Evolutionary conservation across 2,113 vertebrate species (phyloP), one percentile per base, ranked within the genome.

Genomic region (Ardeotis arabs): DNA sequence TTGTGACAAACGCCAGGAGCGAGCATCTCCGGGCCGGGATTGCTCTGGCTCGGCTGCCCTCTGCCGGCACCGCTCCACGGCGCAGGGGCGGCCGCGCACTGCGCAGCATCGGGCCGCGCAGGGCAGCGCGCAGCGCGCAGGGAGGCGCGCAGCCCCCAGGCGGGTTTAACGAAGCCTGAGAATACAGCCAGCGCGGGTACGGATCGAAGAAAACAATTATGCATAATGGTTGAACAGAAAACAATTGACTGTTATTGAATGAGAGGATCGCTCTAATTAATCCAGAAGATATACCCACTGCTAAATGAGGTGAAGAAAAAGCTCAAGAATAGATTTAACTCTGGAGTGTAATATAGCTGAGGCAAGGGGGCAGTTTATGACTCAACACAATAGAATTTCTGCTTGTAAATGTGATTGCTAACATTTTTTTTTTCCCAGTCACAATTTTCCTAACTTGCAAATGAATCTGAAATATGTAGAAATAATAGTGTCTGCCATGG

Each of bases 1-100:
- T 87, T 44, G 41, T 44, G 41, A 14, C 41, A 44, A 44, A 44
- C 41, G 41, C 41, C 41, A 44, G 14, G 41, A 44, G 41, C 84
- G 81, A 93, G 95, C n/a, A 94, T 93, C 96, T 76, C 89, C 28
- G 81, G 92, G 92, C 94, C 90, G 82, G 97, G 97, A 98, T 98
- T 98, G 96, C 96, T 98, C 98, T 96, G 98, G 98, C 98, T 98
- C 96, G 98, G 97, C 98, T 97, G 98, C 98, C 98, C 98, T 98
- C 98, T 98, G 98, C 98, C 98, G 98, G 98, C 97, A 94, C 53
- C 98, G 87, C 85, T 53, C 94, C 44, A 83, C 88, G 88, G 93
- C 94, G 97, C 98, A 95, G 88, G 63, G 72, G 55, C 49, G 6
- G 50, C 29, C 31, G 84, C 33, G 90, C 82, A 28, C 73, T 67